Evolutionary conservation across 1,140 invertebrate species (phyloP).

Genomic region (Sarcophaga peregrina): DNA sequence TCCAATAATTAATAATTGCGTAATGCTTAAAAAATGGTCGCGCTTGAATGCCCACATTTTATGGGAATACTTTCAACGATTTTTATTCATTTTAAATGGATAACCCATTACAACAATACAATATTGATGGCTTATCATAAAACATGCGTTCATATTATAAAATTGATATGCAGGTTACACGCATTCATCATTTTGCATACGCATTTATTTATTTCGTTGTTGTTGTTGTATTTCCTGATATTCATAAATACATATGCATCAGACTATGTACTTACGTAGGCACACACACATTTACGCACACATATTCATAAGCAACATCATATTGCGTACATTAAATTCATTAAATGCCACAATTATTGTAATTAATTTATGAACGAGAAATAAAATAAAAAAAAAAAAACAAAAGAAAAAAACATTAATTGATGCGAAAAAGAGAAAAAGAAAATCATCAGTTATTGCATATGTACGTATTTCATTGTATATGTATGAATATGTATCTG

Average conservation of each 20-base stretch:
- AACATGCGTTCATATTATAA: not conserved
- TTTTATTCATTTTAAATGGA: too few species aligned
- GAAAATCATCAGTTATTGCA: constrained; percentile 31
- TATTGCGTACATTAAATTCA: constrained; percentile 62
- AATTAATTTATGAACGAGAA: constrained; percentile 66
- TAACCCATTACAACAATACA: too few species aligned
- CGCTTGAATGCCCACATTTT: too few species aligned
- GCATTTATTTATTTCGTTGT: not conserved
- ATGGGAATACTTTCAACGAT: too few species aligned
- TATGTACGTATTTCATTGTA: not conserved
- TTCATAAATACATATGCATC: not conserved
- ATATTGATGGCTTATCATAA: too few species aligned
- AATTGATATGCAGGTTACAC: not conserved
- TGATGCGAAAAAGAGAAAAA: not conserved
- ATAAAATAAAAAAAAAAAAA: too few species aligned
- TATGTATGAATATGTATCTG: not conserved
- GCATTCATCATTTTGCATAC: not conserved
- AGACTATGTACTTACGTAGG: not conserved
- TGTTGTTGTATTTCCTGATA: not conserved
- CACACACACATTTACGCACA: not conserved
- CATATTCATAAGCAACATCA: not conserved
- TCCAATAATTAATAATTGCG: too few species aligned
- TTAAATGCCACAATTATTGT: constrained; percentile 67
- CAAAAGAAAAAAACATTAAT: constrained; percentile 29
- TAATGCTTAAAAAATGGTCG: too few species aligned